Evolutionary conservation across 2,113 vertebrate species (phyloP), one percentile per base, ranked within the genome.

Genomic region (Barbus barbus): DNA sequence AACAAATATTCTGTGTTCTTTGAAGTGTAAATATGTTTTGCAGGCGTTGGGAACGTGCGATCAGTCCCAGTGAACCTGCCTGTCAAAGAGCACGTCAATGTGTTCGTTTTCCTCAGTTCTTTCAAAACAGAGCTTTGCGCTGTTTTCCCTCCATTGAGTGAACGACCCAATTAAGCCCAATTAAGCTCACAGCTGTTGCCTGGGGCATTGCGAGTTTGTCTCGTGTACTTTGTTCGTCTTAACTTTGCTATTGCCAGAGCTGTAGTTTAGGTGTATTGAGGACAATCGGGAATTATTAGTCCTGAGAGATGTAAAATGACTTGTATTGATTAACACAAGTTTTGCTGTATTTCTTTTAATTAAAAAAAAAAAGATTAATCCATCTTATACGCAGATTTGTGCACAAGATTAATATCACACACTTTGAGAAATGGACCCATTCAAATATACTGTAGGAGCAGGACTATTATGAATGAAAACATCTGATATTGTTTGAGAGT

Each of bases 11-110:
- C 72, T 9, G 26, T 74, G 44, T 63, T 76, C 84, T 92, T 93
- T 93, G 91, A 92, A 93, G 91, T 91, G 91, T 89, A 92, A 93
- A 93, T 91, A 58, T 86, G 82, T 74, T 87, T 92, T 90, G 86
- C 81, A 90, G 84, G 86, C 89, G 84, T 89, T 84, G 86, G 90
- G 87, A 88, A 84, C 89, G 83, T 67, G 83, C 86, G 85, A 89
- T 87, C 90, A 90, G 86, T 88, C 84, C 78, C 78, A 61, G 67
- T 46, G 82, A 85, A 51, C 80, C 84, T 89, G 90, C 87, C 92
- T 92, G 90, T 91, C 91, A 85, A 89, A 85, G 80, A 90, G 88
- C 85, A 78, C 81, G 65, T 88, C 90, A 86, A 12, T 51, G 28
- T 81, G 46, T 81, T 71, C 0, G 20, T 18, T 81, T 71, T 81